Percentiles rank a stretch among this genome's conserved stretches.
Conservation (phyloP, 2,113 vertebrate species). For the Gasterosteus nipponicus region DNA sequence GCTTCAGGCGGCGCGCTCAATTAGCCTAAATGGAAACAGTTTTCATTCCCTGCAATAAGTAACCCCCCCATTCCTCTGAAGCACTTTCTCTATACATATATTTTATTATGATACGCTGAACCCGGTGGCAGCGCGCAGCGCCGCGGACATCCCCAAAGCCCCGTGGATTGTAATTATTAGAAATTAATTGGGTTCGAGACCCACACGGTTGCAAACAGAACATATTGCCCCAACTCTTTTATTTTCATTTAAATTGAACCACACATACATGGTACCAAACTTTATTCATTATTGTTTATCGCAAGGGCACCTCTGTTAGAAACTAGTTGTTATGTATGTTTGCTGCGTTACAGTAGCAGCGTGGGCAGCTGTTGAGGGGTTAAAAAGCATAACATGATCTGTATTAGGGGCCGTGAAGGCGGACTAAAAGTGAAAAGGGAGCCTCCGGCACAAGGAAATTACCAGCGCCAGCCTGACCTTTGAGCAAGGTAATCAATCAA, state of each 20-base stretch:
- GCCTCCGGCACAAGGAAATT: conserved; percentile 98
- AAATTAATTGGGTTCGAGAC: conserved; percentile 96
- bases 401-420: conserved; percentile 86
- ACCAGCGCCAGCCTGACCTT: conserved; percentile 97
- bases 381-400: conserved; percentile 89
- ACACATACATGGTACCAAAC: background rate
- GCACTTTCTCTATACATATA: conserved; percentile 88
- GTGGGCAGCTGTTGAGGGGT: conserved; percentile 70
- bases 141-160: conserved; percentile 82
- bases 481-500: conserved; percentile 99
- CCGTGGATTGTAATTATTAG: conserved; percentile 95
- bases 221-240: conserved; percentile 85
- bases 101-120: conserved; percentile 90
- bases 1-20: conserved; percentile 86
- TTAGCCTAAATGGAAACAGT: conserved; percentile 95
- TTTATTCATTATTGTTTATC: conserved; percentile 20
- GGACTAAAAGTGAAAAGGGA: conserved; percentile 97
- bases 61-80: conserved; percentile 77
- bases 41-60: conserved; percentile 92
- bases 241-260: background rate
- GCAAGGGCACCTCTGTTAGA: background rate
- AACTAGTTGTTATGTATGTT: background rate
- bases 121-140: conserved; percentile 82
- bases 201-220: conserved; percentile 83
- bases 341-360: conserved; percentile 6